Base-by-base conservation (phyloP, 2,888 invertebrate genomes). In the Pogonocherus hispidulus region DNA sequence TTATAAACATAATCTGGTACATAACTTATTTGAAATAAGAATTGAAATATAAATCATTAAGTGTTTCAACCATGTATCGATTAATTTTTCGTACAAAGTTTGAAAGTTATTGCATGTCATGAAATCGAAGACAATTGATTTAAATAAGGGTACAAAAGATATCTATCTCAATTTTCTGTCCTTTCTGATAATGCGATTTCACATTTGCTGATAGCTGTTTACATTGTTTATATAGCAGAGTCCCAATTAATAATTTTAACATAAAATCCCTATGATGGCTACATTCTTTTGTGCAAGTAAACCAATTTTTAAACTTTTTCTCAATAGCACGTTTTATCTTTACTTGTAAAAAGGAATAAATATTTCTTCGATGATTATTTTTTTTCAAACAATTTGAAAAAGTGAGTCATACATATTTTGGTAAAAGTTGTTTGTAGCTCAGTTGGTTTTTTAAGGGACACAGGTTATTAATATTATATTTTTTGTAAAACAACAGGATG, bases 361-460 rank as follows among this genome's bases (percentile, higher is more conserved):
- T 20, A 20, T 23, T 22, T 22, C 22, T 51, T 22, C 14, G 19
- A 23, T n/a, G 6, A 20, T 11, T 11, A 51, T 2, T 51, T n/a
- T 51, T 22, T 11, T 22, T 51, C 22, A 51, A 51, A 22, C 1
- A 20, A 22, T 22, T 51, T 22, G 1, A 22, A 20, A 9, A 51
- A 51, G 2, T n/a, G n/a, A 4, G 19, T 20, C 49, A 51, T 51
- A 2, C 20, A 19, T 51, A 20, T n/a, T 9, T 6, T 20, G 2
- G 49, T 51, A 22, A 51, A 51, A n/a, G n/a, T 20, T 23, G 1
- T 20, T n/a, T 22, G 20, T 11, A 51, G 8, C 2, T 51, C 23
- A 20, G 20, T 51, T 5, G 22, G 49, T 51, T 51, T 9, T 51
- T 51, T 14, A 51, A 51, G 14, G 49, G 22, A 51, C 49, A 51